These are phyloP conservation scores for Sarcoramphus papa DNA, from an alignment of 2,797 vertebrate species.

Conservation along the genomic window DNA sequence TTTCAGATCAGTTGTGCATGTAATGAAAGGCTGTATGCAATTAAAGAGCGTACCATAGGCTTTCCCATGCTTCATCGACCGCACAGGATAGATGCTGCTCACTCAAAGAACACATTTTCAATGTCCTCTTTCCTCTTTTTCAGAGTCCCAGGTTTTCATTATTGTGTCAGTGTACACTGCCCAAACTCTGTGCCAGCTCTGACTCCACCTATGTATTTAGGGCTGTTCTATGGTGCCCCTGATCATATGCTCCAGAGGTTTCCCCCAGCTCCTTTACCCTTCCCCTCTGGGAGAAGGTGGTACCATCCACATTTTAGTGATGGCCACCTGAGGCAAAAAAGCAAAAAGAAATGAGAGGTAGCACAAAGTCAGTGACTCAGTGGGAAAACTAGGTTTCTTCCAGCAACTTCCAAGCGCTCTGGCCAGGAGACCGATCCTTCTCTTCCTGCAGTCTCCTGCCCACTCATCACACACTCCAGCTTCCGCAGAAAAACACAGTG, in stretches of 20 bases:
- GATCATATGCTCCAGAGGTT: neutral
- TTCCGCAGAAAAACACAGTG: slow-evolving; percentile 45
- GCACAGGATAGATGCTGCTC: neutral
- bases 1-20: neutral
- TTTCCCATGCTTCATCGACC: neutral
- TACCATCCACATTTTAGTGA: neutral
- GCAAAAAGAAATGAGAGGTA: neutral
- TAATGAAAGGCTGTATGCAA: neutral
- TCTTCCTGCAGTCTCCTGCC: slow-evolving; percentile 52
- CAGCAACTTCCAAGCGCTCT: slow-evolving; percentile 42
- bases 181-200: neutral
- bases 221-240: neutral
- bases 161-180: neutral
- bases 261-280: neutral
- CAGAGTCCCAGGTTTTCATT: neutral
- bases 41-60: accelerated
- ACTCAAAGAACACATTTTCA: neutral
- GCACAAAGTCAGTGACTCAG: neutral
- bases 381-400: slow-evolving; percentile 2
- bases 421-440: neutral
- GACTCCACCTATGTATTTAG: neutral
- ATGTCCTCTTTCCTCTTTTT: neutral
- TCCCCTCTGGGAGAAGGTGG: neutral
- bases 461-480: slow-evolving; percentile 29
- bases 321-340: neutral